Base-by-base conservation (phyloP, 2,797 vertebrate genomes). In the Hippoglossus hippoglossus region DNA sequence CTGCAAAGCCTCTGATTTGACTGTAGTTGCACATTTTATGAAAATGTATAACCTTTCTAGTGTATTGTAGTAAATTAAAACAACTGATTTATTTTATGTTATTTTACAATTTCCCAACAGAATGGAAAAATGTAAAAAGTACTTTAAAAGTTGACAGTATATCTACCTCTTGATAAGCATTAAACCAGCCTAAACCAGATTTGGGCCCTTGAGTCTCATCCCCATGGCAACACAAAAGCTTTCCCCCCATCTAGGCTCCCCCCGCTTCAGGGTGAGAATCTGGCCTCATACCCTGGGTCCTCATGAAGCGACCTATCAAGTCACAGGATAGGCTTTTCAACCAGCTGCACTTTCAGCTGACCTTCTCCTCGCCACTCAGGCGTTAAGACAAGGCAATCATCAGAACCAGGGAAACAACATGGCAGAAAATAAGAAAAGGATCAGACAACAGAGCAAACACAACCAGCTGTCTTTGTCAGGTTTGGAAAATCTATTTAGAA, bases 251-350 rank as follows among this genome's bases (percentile, higher is more conserved):
- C 7, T 31, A 31, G 24, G 24, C 24, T 24, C 24, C 36, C 39
- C 39, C 39, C 39, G 12, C 39, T 13, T 16, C 11, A 41, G 39
- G 15, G 6, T 31, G 6, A 9, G 36, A 39, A n/a, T 19, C 53
- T 34, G 2, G 39, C 21, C 52, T 52, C 19, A n/a, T 54, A 69
- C 59, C 24, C 22, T 4, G 6, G 61, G 75, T 66, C 68, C 46
- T 55, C 68, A 72, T 54, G 60, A 64, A 71, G 71, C 58, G 68
- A 63, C 84, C 74, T 77, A 73, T 88, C 79, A 87, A 84, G 82
- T 88, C 75, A 64, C 71, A 85, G 87, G 80, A 87, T 77, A 84
- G 82, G 87, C 79, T 81, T 83, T 83, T 73, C 16, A 78, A 81
- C 26, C 80, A 75, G 70, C 71, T 74, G 66, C 72, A 67, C 67